These are phyloP conservation scores for Adoxophyes honmai DNA, from an alignment of 1,140 invertebrate genomes.

Conservation along the genomic window DNA sequence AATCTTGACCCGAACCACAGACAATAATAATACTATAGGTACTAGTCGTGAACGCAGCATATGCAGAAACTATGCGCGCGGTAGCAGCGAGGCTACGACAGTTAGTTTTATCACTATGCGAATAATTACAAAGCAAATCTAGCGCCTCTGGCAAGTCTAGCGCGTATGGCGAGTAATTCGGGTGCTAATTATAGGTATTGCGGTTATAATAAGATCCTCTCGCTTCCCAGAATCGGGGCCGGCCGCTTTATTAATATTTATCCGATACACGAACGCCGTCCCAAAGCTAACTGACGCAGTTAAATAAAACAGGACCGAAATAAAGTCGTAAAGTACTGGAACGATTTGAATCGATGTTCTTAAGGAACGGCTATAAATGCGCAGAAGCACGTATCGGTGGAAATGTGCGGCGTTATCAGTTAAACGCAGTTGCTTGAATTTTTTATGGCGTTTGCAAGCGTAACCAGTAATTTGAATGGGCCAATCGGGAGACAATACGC, in stretches of 20 bases:
- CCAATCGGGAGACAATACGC: too few relatives aligned
- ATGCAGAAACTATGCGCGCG: too few relatives aligned
- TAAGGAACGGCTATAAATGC: conserved; percentile 59
- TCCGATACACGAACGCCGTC: conserved; percentile 67
- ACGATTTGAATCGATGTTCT: conserved; percentile 72
- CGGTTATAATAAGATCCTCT: conserved; percentile 76
- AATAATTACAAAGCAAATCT: too few relatives aligned
- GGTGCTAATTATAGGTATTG: conserved; percentile 76
- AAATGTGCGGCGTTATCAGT: conserved; percentile 34
- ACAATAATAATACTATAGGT: too few relatives aligned
- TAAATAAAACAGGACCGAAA: conserved; percentile 74
- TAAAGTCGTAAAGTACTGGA: conserved; percentile 73
- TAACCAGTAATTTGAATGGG: too few relatives aligned
- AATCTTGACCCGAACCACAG: too few relatives aligned
- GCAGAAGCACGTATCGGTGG: conserved; percentile 37
- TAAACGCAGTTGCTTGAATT: conserved; percentile 22
- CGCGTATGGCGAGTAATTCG: conserved; percentile 64
- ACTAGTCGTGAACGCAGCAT: too few relatives aligned
- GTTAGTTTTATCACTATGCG: too few relatives aligned
- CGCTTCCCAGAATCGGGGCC: conserved; percentile 74
- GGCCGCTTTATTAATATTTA: conserved; percentile 76
- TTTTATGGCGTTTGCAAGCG: conserved; percentile 11
- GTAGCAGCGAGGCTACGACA: too few relatives aligned
- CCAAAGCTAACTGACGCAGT: conserved; percentile 70
- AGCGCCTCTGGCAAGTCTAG: too few relatives aligned